Evolutionary conservation across 2,797 vertebrate species (phyloP), one percentile per base, ranked within the genome.

Genomic region (Alosa sapidissima): DNA sequence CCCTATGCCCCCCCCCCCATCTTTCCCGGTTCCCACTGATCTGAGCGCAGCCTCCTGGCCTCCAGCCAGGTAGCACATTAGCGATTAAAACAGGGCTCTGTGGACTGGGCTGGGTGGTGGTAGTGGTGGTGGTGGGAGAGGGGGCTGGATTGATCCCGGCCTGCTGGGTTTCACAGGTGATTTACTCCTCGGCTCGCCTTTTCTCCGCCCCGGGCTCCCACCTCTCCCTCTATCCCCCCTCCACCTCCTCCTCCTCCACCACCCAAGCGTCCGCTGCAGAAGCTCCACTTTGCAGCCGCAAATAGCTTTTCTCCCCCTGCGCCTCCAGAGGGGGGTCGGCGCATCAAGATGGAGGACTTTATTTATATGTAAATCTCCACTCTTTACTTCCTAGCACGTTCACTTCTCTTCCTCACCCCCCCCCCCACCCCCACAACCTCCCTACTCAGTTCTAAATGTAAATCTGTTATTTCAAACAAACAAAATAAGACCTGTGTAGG

Each of bases 361-460:
- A 94, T 94, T 93, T 94, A 93, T 93, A 94, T 94, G 94, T 93
- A 94, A 95, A 95, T 95, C 87, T 88, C 89, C 84, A 87, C 89
- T 92, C 90, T 92, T 92, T 89, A 85, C 88, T 84, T 89, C 54
- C 86, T 90, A 82, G 72, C 6, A 41, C 41, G 41, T 41, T 41
- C 41, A 2, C 72, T 47, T 82, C 24, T 84, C 65, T 24, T 62
- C 9, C 14, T 19, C 36, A 21, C 11, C 41, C 21, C 72, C 19
- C 72, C 6, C 5, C 8, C 9, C 13, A 5, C 28, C 65, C 16
- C 41, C 65, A 11, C 9, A 33, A 16, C 36, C 21, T 47, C 72
- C 28, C 41, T 45, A 2, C 81, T 83, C 84, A 62, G n/a, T 47
- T 45, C n/a, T 3, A 54, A 65, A 82, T 83, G 81, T 81, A 81